Evolutionary conservation across 2,888 invertebrate genomes (phyloP).

Genomic region (Lysandra coridon): DNA sequence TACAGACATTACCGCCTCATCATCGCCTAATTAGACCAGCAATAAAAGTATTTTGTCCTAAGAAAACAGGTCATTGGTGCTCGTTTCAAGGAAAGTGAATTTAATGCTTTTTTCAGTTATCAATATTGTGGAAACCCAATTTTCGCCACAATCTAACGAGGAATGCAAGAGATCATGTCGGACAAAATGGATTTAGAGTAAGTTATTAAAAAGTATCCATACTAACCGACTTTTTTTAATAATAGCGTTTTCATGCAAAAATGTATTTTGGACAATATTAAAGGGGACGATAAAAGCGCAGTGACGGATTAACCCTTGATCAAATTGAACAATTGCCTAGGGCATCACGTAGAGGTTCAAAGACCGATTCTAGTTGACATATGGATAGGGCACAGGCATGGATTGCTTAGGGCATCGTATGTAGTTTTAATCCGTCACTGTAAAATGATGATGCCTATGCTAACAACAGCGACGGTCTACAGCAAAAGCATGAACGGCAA

Average conservation of each 20-base stretch:
- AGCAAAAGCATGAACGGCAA: constrained; percentile 57
- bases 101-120: constrained; percentile 47
- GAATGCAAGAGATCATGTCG: constrained; percentile 46
- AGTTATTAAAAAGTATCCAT: constrained; percentile 43
- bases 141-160: constrained; percentile 44
- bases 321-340: no score
- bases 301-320: background rate
- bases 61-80: background rate
- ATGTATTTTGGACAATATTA: no score
- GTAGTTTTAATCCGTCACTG: no score
- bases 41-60: background rate
- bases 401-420: no score
- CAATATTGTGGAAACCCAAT: constrained; percentile 53
- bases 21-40: background rate
- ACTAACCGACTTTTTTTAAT: no score
- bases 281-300: constrained; percentile 40
- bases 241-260: no score
- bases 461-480: background rate
- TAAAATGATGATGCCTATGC: background rate
- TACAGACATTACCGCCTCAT: background rate
- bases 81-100: background rate
- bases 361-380: no score
- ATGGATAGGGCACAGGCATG: no score
- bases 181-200: constrained; percentile 56
- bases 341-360: no score